Base-by-base conservation (phyloP, 2,113 vertebrate species). In the Chamaea fasciata region DNA sequence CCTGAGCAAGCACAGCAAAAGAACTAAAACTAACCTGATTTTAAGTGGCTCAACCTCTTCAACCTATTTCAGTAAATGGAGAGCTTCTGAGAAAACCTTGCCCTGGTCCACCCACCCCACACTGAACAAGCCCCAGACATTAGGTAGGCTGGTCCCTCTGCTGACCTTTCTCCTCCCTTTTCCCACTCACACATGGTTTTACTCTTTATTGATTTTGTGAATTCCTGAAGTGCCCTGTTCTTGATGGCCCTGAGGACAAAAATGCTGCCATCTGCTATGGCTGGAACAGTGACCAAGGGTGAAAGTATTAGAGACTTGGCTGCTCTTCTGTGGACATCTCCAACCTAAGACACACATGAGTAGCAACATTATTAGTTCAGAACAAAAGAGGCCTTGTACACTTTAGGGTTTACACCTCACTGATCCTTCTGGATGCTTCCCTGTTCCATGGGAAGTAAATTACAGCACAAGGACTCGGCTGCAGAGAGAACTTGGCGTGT, bases 31-130 rank as follows among this genome's bases (percentile, higher is more conserved):
- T 96, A 93, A 96, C 69, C 49, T 68, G 73, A 95, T 92, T 94
- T 92, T 53, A 83, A 89, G 65, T 53, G 84, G 88, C 62, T 94
- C 76, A 93, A 57, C 64, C 90, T 89, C 85, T 95, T 93, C 60
- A 94, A 81, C 85, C 73, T 88, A 37, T 96, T 93, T 93, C 94
- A 94, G 85, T 89, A 96, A 96, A 95, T 39, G 0, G 6, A 84
- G 60, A 82, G 53, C 30, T 96, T 94, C 94, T 92, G 94, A 90
- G 92, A 93, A 96, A 96, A 60, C 3, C 62, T 71, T 92, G 64
- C 76, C 71, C 55, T 3, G 1, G 37, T 81, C n/a, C 39, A 62
- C 41, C 46, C 64, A 62, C 50, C 35, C 28, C 35, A 53, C 1
- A 0, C 5, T 49, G 79, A 90, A 50, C 50, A 76, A 65, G 37